These are phyloP conservation scores for Semicossyphus pulcher DNA, from an alignment of 2,113 vertebrate genomes.

Conservation along the genomic window DNA sequence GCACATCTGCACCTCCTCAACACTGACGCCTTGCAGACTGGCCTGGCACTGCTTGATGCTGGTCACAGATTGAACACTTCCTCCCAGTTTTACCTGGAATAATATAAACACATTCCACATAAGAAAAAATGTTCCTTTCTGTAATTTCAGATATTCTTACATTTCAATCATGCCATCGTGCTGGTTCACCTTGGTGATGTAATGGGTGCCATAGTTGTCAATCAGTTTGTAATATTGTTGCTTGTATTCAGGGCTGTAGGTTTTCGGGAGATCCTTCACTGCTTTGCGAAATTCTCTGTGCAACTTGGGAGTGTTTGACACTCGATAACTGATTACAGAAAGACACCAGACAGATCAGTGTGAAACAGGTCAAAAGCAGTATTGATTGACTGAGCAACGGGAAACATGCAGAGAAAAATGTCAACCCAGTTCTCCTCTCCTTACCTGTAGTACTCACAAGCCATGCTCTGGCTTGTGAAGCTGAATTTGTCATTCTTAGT, in stretches of 20 bases:
- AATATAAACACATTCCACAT: background rate
- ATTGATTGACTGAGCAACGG: no score
- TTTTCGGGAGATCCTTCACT: conserved; percentile 76
- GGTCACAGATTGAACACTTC: conserved; percentile 82
- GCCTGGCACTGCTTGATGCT: conserved; percentile 86
- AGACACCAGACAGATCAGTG: background rate
- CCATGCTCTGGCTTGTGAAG: conserved; percentile 81
- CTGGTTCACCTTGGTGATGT: conserved; percentile 78
- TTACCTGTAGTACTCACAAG: conserved; percentile 87
- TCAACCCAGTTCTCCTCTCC: background rate
- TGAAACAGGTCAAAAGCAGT: background rate
- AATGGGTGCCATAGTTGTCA: conserved; percentile 84
- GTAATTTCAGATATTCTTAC: background rate
- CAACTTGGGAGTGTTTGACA: conserved; percentile 61
- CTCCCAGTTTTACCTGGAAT: conserved; percentile 83
- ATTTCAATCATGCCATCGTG: no score
- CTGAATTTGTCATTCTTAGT: conserved; percentile 83
- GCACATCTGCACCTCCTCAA: conserved; percentile 82
- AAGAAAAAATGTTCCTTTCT: no score
- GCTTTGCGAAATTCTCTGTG: conserved; percentile 74
- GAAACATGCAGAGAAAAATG: background rate
- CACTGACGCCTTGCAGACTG: conserved; percentile 77
- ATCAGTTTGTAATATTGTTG: conserved; percentile 77
- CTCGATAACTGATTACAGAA: conserved; percentile 73
- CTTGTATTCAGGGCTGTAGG: conserved; percentile 65